A percentile compares a stretch with the other conserved stretches of the same genome.
phyloP scores from a whole-genome alignment of 37 sponge, comb jelly and placozoan species.

The Aphrocallistes beatrix region DNA sequence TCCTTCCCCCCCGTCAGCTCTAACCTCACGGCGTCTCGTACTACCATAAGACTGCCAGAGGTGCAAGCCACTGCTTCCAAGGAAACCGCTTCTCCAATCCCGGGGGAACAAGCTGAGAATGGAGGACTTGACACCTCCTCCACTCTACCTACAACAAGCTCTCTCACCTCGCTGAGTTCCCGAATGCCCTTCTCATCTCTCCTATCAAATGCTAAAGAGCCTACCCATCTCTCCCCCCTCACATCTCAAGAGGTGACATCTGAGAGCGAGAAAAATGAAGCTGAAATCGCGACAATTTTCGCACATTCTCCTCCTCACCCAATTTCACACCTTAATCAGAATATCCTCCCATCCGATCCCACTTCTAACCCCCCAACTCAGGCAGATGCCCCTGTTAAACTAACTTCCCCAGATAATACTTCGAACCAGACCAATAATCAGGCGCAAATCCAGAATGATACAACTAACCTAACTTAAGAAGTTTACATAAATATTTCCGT shows the following conservation, averaged over 20 bases:
- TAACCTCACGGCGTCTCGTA: neutral
- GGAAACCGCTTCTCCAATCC: neutral
- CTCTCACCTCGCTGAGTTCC: neutral
- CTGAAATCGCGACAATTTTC: neutral
- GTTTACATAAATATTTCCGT: too few species aligned
- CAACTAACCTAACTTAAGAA: too few species aligned
- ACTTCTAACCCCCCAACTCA: too few species aligned
- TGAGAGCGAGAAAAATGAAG: neutral
- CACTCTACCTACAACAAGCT: too few species aligned
- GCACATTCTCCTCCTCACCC: too few species aligned
- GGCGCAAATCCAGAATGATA: too few species aligned
- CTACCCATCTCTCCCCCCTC: neutral
- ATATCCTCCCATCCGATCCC: too few species aligned
- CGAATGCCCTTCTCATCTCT: conserved; percentile 4
- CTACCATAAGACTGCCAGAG: neutral
- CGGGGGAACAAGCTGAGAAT: neutral
- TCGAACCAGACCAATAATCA: too few species aligned
- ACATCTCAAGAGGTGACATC: neutral
- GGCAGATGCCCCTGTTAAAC: too few species aligned
- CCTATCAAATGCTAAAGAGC: neutral
- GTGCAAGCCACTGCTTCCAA: neutral
- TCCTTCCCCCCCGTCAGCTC: neutral
- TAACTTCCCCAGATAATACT: too few species aligned
- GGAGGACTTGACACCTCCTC: neutral
- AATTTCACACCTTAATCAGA: too few species aligned